These are phyloP conservation scores for Bufotes viridis DNA, from an alignment of 2,797 vertebrate genomes.

Conservation along the genomic window DNA sequence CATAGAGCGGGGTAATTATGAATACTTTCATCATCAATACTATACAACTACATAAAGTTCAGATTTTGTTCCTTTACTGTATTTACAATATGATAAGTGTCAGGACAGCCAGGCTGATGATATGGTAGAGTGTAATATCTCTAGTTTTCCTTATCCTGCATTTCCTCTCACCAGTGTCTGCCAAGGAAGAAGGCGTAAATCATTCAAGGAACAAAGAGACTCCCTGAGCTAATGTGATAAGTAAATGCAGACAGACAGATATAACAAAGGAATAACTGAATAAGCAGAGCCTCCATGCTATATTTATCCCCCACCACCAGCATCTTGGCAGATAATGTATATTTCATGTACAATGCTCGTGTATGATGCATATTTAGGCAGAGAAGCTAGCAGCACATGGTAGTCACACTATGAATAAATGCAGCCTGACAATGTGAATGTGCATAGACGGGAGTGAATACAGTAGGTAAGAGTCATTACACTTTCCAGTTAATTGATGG, in stretches of 20 bases:
- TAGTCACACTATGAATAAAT: background rate
- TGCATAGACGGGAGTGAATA: background rate
- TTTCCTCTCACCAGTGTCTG: slow-evolving; percentile 29
- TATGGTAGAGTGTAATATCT: background rate
- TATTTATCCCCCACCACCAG: slow-evolving; percentile 2
- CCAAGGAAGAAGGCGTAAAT: slow-evolving; percentile 17
- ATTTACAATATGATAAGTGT: background rate
- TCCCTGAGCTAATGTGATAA: slow-evolving; percentile 60
- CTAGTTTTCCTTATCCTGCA: slow-evolving; percentile 14
- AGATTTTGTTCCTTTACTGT: background rate
- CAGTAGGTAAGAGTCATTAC: background rate
- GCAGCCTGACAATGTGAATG: background rate
- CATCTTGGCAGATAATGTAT: slow-evolving; percentile 12
- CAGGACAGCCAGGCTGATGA: background rate
- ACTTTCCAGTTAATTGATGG: background rate
- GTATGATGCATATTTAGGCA: slow-evolving; percentile 29
- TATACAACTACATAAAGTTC: background rate
- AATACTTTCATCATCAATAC: background rate
- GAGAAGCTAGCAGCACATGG: background rate
- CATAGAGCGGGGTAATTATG: too few relatives aligned
- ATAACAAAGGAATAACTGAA: slow-evolving; percentile 25
- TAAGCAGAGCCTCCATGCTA: background rate
- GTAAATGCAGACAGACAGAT: slow-evolving; percentile 51
- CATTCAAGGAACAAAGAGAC: slow-evolving; percentile 28
- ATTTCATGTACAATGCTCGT: slow-evolving; percentile 20